These are phyloP conservation scores for Nyctibius bracteatus DNA, from an alignment of 2,113 vertebrate genomes.

Conservation along the genomic window DNA sequence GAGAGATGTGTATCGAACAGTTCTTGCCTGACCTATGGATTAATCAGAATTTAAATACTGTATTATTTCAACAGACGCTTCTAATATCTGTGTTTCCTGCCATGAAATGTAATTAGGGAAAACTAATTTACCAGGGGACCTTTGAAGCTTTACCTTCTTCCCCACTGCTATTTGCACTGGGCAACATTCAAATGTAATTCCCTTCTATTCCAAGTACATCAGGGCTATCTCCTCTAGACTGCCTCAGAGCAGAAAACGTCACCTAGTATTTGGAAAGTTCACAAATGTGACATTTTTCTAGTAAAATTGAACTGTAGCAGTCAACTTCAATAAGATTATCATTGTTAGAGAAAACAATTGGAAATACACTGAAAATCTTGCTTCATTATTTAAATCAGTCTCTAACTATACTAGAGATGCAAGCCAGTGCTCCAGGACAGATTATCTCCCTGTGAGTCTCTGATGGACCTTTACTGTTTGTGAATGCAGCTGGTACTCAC, in stretches of 20 bases:
- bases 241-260: neutral
- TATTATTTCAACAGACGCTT: constrained; percentile 34
- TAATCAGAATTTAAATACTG: constrained; percentile 42
- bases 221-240: neutral
- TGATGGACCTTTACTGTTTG: neutral
- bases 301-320: neutral
- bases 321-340: constrained; percentile 27
- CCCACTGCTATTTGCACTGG: neutral
- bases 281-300: constrained; percentile 24
- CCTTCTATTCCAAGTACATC: neutral
- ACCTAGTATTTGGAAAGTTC: neutral
- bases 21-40: constrained; percentile 1
- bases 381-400: neutral
- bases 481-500: neutral
- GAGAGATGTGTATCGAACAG: neutral
- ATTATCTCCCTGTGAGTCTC: neutral
- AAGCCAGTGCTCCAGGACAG: constrained; percentile 37
- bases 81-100: constrained; percentile 41
- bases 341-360: constrained; percentile 36
- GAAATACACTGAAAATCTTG: constrained; percentile 30
- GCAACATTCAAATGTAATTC: neutral
- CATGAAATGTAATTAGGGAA: constrained; percentile 40
- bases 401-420: constrained; percentile 4
- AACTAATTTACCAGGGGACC: constrained; percentile 33
- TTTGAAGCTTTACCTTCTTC: constrained; percentile 17